Percentiles rank a stretch among this genome's conserved stretches.
These are phyloP conservation scores for Stegophylla sp. DNA, from an alignment of 2,888 invertebrate species.

Conservation along the genomic window DNA sequence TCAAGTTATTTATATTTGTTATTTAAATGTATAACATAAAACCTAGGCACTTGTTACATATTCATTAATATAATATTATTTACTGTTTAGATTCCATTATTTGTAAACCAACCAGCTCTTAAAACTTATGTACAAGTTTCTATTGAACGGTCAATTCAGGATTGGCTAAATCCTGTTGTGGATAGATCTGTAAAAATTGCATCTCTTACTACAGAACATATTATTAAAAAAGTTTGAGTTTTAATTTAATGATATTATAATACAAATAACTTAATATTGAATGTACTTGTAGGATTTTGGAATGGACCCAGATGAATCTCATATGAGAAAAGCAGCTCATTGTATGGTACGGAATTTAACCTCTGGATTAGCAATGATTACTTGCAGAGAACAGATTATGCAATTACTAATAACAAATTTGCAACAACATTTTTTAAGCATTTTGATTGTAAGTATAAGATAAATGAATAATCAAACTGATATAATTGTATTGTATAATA, in stretches of 20 bases:
- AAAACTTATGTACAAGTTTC: conserved; percentile 87
- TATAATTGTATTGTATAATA: too few species aligned
- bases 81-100: conserved; percentile 71
- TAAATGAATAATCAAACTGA: too few species aligned
- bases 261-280: neutral
- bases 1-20: too few species aligned
- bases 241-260: neutral
- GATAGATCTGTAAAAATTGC: conserved; percentile 97
- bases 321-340: conserved; percentile 92
- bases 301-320: conserved; percentile 89
- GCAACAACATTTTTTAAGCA: conserved; percentile 80
- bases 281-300: conserved; percentile 78
- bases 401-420: conserved; percentile 86
- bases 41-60: too few species aligned
- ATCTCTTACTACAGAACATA: conserved; percentile 93
- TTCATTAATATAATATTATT: too few species aligned
- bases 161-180: conserved; percentile 94
- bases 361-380: conserved; percentile 98
- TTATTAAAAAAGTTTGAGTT: conserved; percentile 79
- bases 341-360: conserved; percentile 96
- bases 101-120: conserved; percentile 88
- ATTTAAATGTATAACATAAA: too few species aligned
- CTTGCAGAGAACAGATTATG: conserved; percentile 88
- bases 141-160: conserved; percentile 93
- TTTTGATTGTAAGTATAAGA: conserved; percentile 68